A percentile compares a stretch with the other conserved stretches of the same genome.
Evolutionary conservation across 1,140 invertebrate genomes (phyloP).

Genomic region (Holcopasites calliopsidis): DNA sequence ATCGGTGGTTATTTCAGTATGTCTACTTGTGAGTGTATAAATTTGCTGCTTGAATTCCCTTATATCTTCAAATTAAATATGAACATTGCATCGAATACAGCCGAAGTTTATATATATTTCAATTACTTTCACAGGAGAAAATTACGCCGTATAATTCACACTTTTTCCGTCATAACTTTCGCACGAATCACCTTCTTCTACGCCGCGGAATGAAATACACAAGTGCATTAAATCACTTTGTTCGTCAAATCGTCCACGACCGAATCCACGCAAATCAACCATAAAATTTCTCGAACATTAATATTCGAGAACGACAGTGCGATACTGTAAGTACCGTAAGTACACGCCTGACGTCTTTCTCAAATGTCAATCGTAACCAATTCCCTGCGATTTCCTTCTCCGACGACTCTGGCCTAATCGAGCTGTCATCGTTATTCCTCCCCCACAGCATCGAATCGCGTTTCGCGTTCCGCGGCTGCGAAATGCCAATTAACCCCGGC

Average conservation of each 20-base stretch:
- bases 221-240: not conserved
- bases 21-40: too few species aligned
- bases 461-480: not conserved
- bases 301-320: not conserved
- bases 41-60: too few species aligned
- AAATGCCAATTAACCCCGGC: constrained; percentile 16
- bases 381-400: not conserved
- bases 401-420: not conserved
- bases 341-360: not conserved
- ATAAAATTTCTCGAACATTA: not conserved
- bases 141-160: too few species aligned
- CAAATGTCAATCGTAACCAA: not conserved
- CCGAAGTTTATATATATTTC: too few species aligned
- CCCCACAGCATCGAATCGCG: not conserved
- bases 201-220: too few species aligned
- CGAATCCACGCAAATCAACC: not conserved
- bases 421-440: constrained; percentile 3
- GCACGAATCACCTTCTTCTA: too few species aligned
- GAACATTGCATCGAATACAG: too few species aligned
- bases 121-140: not conserved
- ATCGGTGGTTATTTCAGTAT: too few species aligned
- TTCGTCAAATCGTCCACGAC: not conserved
- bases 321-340: not conserved
- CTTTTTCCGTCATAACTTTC: not conserved
- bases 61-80: too few species aligned